These are phyloP conservation scores for Leptopilina clavipes DNA, from an alignment of 1,140 invertebrate species.

Conservation along the genomic window DNA sequence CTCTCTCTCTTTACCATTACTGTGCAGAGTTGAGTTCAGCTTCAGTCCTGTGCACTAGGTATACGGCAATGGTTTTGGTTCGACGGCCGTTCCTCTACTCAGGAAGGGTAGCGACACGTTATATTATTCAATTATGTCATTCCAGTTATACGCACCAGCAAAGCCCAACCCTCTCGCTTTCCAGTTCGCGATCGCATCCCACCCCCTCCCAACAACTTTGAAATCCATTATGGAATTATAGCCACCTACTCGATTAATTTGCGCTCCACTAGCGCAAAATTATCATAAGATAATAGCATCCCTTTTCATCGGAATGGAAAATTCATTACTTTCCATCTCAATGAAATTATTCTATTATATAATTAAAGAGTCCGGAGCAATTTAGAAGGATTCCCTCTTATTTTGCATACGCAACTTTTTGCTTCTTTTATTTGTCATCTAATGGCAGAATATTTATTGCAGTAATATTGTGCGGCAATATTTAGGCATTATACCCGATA, in stretches of 20 bases:
- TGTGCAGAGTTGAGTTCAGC: slow-evolving; percentile 62
- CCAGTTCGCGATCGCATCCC: slow-evolving; percentile 54
- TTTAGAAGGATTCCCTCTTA: too few species aligned
- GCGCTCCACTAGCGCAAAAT: slow-evolving; percentile 65
- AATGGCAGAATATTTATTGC: too few species aligned
- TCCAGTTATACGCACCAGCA: slow-evolving; percentile 70
- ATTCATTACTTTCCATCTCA: slow-evolving; percentile 28
- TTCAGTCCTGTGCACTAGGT: slow-evolving; percentile 41
- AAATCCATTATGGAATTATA: slow-evolving; percentile 72
- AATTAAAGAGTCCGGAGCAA: too few species aligned
- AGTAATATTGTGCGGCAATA: too few species aligned
- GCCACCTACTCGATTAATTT: slow-evolving; percentile 70
- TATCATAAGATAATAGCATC: slow-evolving; percentile 67
- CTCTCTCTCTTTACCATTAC: too few species aligned
- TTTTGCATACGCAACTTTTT: too few species aligned
- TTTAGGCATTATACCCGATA: too few species aligned
- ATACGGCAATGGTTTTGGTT: slow-evolving; percentile 45
- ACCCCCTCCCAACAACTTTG: too few species aligned
- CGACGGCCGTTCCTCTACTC: slow-evolving; percentile 38
- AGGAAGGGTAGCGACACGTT: slow-evolving; percentile 67
- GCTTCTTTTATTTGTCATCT: too few species aligned
- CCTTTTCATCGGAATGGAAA: slow-evolving; percentile 46
- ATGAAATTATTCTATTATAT: slow-evolving; percentile 33
- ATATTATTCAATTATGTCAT: slow-evolving; percentile 76
- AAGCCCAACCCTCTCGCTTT: slow-evolving; percentile 57